These are phyloP conservation scores for Eugnorisma glareosa DNA, from an alignment of 2,888 invertebrate genomes.

Conservation along the genomic window DNA sequence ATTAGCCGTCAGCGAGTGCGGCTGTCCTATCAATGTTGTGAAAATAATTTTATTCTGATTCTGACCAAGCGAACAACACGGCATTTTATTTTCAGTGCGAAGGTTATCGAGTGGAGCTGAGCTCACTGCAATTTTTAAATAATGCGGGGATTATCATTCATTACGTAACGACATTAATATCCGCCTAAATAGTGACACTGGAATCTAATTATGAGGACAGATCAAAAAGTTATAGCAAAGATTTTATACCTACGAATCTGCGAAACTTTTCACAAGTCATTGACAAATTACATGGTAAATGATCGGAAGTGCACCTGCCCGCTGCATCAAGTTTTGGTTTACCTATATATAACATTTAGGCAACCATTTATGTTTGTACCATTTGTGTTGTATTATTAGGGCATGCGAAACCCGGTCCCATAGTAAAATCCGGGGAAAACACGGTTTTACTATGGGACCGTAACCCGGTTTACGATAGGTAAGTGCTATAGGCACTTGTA, in stretches of 20 bases:
- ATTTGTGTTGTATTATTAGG: too few species aligned
- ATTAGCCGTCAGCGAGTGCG: slow-evolving; percentile 10
- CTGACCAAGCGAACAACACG: slow-evolving; percentile 46
- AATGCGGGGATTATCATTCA: not conserved
- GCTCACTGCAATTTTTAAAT: slow-evolving; percentile 71
- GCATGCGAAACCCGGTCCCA: too few species aligned
- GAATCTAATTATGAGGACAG: not conserved
- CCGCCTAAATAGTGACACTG: slow-evolving; percentile 1
- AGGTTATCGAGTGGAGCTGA: slow-evolving; percentile 72
- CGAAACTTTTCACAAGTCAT: not conserved
- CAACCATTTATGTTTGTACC: not conserved
- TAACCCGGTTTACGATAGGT: too few species aligned
- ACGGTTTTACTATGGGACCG: too few species aligned
- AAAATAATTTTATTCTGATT: slow-evolving; percentile 53
- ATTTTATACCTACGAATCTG: not conserved
- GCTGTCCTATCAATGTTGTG: slow-evolving; percentile 29
- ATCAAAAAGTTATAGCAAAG: not conserved
- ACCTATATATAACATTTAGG: not conserved
- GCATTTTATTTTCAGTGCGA: slow-evolving; percentile 77
- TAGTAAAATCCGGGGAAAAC: too few species aligned
- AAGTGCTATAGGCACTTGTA: too few species aligned
- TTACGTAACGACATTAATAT: not conserved
- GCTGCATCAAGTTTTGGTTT: not conserved
- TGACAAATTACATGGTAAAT: not conserved
- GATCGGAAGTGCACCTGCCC: not conserved